Evolutionary conservation across 1,140 invertebrate genomes (phyloP).

Genomic region (Adoxophyes honmai): DNA sequence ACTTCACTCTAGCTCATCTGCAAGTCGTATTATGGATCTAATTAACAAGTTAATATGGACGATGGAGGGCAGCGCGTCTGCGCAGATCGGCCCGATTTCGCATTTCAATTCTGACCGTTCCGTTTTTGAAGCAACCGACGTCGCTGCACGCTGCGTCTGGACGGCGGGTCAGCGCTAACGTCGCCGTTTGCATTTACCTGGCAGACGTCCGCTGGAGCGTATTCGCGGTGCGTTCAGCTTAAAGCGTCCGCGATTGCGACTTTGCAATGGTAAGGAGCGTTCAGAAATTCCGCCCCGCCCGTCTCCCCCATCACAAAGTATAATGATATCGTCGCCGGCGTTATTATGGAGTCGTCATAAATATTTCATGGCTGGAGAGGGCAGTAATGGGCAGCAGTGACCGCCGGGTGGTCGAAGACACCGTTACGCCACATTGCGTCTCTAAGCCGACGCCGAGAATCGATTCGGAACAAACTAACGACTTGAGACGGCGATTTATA

Average conservation of each 20-base stretch:
- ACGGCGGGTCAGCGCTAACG: constrained; percentile 10
- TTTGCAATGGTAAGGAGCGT: constrained; percentile 78
- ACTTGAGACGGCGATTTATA: too few relatives aligned
- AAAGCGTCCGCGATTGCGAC: constrained; percentile 57
- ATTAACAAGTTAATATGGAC: constrained; percentile 93
- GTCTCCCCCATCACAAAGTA: constrained; percentile 77
- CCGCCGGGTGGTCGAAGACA: constrained; percentile 41
- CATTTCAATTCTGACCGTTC: neutral
- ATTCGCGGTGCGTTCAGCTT: constrained; percentile 32
- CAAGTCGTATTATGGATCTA: constrained; percentile 93
- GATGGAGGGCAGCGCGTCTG: constrained; percentile 71
- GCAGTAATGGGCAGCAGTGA: constrained; percentile 71
- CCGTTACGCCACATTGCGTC: constrained; percentile 8
- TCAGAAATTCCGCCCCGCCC: constrained; percentile 75
- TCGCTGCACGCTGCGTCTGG: neutral
- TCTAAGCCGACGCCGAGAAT: neutral
- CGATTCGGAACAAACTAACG: neutral
- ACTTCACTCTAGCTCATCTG: constrained; percentile 85
- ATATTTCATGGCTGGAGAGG: constrained; percentile 73
- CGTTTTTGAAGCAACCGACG: neutral
- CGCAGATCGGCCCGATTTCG: constrained; percentile 38
- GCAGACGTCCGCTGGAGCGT: constrained; percentile 42
- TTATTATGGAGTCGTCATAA: constrained; percentile 77
- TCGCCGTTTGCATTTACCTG: constrained; percentile 44
- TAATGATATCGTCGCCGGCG: constrained; percentile 77